phyloP scores from a whole-genome alignment of 2,113 vertebrate genomes.

The Notechis scutatus region DNA sequence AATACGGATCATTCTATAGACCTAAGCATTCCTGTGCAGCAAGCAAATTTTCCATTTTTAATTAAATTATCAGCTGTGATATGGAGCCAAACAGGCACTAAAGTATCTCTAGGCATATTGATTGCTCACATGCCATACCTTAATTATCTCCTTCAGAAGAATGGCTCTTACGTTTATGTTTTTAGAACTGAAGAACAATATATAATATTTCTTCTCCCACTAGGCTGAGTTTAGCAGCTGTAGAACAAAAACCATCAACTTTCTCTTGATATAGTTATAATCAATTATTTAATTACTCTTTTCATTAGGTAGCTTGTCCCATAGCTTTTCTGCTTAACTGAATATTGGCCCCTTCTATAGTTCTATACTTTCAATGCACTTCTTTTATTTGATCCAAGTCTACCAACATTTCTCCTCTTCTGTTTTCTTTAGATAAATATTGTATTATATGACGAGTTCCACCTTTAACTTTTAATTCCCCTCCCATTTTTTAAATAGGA shows the following conservation, averaged over 20 bases:
- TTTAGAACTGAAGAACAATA: conserved; percentile 9
- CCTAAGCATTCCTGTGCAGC: neutral
- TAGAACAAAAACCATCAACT: conserved; percentile 21
- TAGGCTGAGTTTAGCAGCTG: conserved; percentile 17
- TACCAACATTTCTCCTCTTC: conserved; percentile 57
- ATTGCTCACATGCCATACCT: neutral
- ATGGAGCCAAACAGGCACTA: neutral
- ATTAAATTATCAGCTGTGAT: neutral
- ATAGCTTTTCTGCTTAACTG: conserved; percentile 37
- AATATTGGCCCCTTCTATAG: conserved; percentile 26
- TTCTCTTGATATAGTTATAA: conserved; percentile 12
- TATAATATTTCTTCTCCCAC: conserved; percentile 11
- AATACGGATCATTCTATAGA: neutral
- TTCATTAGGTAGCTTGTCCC: conserved; percentile 15
- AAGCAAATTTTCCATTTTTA: neutral
- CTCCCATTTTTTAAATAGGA: conserved; percentile 36
- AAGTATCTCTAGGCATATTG: neutral
- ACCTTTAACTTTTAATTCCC: conserved; percentile 51
- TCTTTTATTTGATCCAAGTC: conserved; percentile 54
- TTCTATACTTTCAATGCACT: conserved; percentile 51
- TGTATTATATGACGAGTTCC: conserved; percentile 65
- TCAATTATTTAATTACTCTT: conserved; percentile 20
- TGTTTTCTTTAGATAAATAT: conserved; percentile 52
- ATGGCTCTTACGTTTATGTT: neutral
- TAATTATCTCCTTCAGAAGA: neutral